A percentile compares a stretch with the other conserved stretches of the same genome.
phyloP scores from a whole-genome alignment of 1,140 invertebrate genomes.

The Drosophila bocki region DNA sequence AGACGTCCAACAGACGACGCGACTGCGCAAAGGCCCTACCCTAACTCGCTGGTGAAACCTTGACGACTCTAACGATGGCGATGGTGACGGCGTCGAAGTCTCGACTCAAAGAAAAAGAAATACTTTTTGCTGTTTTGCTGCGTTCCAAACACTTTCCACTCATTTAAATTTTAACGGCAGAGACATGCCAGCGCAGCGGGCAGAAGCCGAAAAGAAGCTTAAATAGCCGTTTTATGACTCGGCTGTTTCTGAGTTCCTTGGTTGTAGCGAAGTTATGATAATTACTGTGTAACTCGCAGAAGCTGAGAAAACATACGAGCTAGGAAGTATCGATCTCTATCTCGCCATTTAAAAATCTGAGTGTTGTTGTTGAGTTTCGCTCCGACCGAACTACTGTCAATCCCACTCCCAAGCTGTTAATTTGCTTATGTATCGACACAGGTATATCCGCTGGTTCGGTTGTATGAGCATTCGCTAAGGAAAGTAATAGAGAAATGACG shows the following conservation, averaged over 20 bases:
- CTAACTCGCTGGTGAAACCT: conserved; percentile 33
- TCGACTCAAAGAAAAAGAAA: conserved; percentile 19
- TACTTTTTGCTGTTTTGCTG: conserved; percentile 25
- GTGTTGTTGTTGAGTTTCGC: conserved; percentile 51
- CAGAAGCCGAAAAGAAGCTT: conserved; percentile 30
- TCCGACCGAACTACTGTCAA: conserved; percentile 14
- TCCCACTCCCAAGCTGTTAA: conserved; percentile 39
- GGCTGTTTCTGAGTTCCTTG: conserved; percentile 39
- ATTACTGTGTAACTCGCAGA: conserved; percentile 74
- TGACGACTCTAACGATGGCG: conserved; percentile 3
- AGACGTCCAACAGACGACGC: conserved; percentile 17
- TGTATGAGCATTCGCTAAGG: conserved; percentile 5
- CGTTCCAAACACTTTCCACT: conserved; percentile 77
- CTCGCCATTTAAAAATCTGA: conserved; percentile 50
- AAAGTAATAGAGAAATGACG: conserved; percentile 11
- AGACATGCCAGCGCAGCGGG: conserved; percentile 14
- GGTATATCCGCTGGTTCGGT: neutral
- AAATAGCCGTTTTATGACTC: conserved; percentile 51
- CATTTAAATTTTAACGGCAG: conserved; percentile 78
- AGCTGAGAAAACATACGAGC: conserved; percentile 52
- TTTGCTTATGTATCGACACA: conserved; percentile 23
- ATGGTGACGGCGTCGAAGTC: conserved; percentile 5
- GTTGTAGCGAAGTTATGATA: conserved; percentile 71
- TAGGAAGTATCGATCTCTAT: conserved; percentile 41
- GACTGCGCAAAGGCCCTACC: conserved; percentile 1